These are phyloP conservation scores for Chrysemys picta DNA, from an alignment of 2,113 vertebrate species.

Conservation along the genomic window DNA sequence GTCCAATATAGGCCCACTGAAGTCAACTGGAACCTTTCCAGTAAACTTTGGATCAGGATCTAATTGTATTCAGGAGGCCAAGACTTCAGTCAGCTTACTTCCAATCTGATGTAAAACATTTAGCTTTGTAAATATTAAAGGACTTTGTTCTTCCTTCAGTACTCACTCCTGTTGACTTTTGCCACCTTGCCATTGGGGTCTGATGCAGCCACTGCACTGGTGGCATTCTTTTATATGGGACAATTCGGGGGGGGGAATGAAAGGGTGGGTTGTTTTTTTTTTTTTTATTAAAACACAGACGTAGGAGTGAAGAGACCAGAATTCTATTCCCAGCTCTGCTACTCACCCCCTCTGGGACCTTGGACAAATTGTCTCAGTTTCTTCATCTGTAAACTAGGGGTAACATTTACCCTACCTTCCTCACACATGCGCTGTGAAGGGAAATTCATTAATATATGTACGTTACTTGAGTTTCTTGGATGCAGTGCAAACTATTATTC, in stretches of 20 bases:
- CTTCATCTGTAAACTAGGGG: not conserved
- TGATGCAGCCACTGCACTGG: not conserved
- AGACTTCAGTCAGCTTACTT: not conserved
- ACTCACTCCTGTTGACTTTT: not conserved
- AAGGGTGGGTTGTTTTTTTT: not conserved
- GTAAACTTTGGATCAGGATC: not conserved
- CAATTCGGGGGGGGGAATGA: not conserved
- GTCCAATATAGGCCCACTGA: not conserved
- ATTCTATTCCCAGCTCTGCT: not conserved
- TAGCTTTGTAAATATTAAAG: not conserved
- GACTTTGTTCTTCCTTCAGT: not conserved
- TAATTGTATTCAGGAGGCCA: not conserved
- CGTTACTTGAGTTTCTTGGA: not conserved
- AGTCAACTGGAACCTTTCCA: not conserved
- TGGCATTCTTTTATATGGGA: not conserved
- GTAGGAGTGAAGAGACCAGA: not conserved
- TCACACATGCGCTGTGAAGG: not conserved
- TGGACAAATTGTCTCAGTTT: not conserved
- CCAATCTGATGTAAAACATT: not conserved
- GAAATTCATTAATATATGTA: not conserved
- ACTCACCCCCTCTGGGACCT: not conserved
- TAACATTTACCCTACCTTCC: not conserved
- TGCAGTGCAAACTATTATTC: not conserved
- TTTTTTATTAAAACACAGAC: not conserved
- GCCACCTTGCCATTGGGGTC: not conserved